Evolutionary conservation across 2,888 invertebrate species (phyloP), one percentile per base, ranked within the genome.

Genomic region (Tortricodes alternella): DNA sequence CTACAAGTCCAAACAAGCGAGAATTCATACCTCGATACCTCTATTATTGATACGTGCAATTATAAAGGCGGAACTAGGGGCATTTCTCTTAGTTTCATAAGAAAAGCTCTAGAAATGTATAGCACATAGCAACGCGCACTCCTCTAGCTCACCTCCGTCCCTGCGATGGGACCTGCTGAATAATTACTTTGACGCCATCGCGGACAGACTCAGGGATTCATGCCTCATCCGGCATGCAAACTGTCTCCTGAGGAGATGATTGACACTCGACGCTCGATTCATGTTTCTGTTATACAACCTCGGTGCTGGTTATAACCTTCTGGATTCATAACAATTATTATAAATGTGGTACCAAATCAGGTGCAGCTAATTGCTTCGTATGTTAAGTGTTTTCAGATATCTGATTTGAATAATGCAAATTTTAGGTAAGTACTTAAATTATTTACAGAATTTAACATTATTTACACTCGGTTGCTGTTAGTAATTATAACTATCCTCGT

Each of bases 231-330:
- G 56, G 44, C 49, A 44, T 56, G 55, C 55, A 56, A 44, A 44
- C 43, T 50, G 56, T 43, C 49, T 56, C 56, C 56, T 29, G 44
- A 50, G 50, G 44, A 44, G 56, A 50, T 56, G 50, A 56, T 50
- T 56, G 55, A 37, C 43, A 38, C 48, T 44, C 41, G 48, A 21
- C 16, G 27, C 27, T 27, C 19, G 34, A 49, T 48, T 53, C 41
- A 9, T 21, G 11, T 34, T 32, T 4, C 16, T 27, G 23, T 27
- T 24, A 27, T 41, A n/a, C 15, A 2, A 15, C 19, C 7, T 24
- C 15, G 23, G 16, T 29, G 16, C 18, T 44, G 18, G 5, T 18
- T 7, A 1, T n/a, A n/a, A n/a, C n/a, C n/a, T n/a, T n/a, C n/a
- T n/a, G n/a, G n/a, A n/a, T n/a, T n/a, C n/a, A n/a, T n/a, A n/a